Evolutionary conservation across 2,888 invertebrate species (phyloP).

Genomic region (Leptarthrus brevirostris): DNA sequence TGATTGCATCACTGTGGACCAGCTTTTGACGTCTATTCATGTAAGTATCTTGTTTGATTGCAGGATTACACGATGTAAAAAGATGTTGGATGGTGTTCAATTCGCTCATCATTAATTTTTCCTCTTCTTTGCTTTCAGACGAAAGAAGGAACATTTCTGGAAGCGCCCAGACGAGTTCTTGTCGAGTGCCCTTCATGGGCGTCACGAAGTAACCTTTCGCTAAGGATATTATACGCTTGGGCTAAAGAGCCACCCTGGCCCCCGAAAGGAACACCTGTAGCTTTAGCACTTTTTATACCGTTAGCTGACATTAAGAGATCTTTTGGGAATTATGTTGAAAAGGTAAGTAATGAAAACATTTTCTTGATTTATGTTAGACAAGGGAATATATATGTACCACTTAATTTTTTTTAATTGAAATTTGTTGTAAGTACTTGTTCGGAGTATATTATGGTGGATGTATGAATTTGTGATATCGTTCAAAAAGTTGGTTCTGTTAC

Average conservation of each 20-base stretch:
- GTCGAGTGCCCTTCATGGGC: slow-evolving; percentile 70
- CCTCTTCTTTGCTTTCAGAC: slow-evolving; percentile 60
- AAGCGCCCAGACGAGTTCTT: slow-evolving; percentile 69
- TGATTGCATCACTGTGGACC: slow-evolving; percentile 64
- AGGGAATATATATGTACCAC: not conserved
- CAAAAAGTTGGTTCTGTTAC: no score
- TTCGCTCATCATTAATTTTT: not conserved
- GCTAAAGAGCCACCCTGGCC: slow-evolving; percentile 67
- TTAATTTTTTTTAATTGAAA: no score
- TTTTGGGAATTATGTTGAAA: slow-evolving; percentile 59
- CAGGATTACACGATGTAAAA: no score
- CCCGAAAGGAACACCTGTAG: slow-evolving; percentile 66
- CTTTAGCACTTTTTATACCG: slow-evolving; percentile 69
- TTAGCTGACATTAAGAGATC: slow-evolving; percentile 69
- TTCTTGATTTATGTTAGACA: not conserved
- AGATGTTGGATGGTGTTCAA: not conserved
- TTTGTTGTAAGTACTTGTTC: no score
- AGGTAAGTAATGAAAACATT: slow-evolving; percentile 56
- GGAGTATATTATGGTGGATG: no score
- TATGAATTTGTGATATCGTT: no score
- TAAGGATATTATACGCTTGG: slow-evolving; percentile 71
- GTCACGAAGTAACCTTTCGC: slow-evolving; percentile 68
- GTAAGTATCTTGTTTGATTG: slow-evolving; percentile 60
- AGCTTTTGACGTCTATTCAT: slow-evolving; percentile 68
- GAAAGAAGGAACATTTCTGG: slow-evolving; percentile 68